A percentile compares a stretch with the other conserved stretches of the same genome.
Conservation (phyloP, 2,113 vertebrate genomes). For the Atlantisia rogersi region DNA sequence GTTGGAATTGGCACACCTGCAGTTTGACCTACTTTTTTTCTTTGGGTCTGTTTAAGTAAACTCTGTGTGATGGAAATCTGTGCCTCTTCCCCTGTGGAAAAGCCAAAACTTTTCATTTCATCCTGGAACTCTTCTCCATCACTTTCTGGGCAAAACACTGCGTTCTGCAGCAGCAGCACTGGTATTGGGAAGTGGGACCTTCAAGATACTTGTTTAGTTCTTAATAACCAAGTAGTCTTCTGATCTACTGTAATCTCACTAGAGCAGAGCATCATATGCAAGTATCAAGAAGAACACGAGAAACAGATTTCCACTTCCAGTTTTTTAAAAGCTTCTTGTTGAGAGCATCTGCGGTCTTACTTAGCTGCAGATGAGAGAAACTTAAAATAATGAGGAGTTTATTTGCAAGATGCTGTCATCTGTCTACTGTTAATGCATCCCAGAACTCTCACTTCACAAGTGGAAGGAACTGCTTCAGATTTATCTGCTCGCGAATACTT, state of each 20-base stretch:
- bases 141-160: neutral
- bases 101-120: slow-evolving; percentile 12
- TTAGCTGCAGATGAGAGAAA: neutral
- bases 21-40: slow-evolving; percentile 53
- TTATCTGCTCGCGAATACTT: neutral
- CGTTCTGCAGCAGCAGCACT: neutral
- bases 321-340: neutral
- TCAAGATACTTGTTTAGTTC: neutral
- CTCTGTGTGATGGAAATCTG: slow-evolving; percentile 19
- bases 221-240: neutral
- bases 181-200: neutral
- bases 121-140: slow-evolving; percentile 13
- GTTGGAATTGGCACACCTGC: slow-evolving; percentile 36
- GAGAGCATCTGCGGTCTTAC: neutral
- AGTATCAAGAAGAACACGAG: neutral
- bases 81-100: neutral
- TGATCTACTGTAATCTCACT: neutral
- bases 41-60: slow-evolving; percentile 53
- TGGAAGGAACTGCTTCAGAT: neutral
- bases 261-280: neutral
- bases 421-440: neutral
- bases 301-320: neutral
- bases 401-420: neutral
- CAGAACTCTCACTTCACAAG: neutral
- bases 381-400: neutral